These are phyloP conservation scores for Callospermophilus lateralis DNA, from an alignment of 2,113 vertebrate species.

Conservation along the genomic window DNA sequence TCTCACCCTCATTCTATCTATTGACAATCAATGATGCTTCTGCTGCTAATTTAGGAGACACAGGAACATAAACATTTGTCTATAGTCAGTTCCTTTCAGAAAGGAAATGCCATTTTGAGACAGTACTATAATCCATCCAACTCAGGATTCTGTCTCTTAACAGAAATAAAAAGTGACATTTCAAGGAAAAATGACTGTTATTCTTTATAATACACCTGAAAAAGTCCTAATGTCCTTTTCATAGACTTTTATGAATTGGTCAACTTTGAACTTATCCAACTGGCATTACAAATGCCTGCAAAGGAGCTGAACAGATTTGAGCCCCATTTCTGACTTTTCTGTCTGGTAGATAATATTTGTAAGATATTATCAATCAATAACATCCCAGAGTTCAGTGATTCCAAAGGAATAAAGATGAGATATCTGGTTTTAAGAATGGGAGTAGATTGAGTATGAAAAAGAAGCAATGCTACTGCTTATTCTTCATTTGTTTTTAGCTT, in stretches of 20 bases:
- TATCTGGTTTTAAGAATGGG: neutral
- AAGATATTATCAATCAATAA: neutral
- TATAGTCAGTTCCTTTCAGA: neutral
- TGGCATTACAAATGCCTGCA: neutral
- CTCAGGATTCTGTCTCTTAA: conserved; percentile 27
- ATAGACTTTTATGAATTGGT: conserved; percentile 39
- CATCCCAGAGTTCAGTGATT: neutral
- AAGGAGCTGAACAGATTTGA: neutral
- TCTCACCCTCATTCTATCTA: neutral
- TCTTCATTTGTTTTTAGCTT: neutral
- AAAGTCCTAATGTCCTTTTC: neutral
- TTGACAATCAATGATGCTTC: neutral
- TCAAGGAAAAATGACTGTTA: neutral
- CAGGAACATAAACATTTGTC: neutral
- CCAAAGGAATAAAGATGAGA: neutral
- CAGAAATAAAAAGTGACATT: conserved; percentile 59
- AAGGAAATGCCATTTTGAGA: conserved; percentile 50
- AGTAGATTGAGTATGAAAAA: neutral
- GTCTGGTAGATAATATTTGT: neutral
- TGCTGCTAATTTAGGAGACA: neutral
- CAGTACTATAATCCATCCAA: conserved; percentile 18
- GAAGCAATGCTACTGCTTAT: neutral
- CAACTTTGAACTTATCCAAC: conserved; percentile 27
- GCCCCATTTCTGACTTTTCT: neutral
- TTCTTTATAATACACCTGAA: conserved; percentile 18